A percentile compares a stretch with the other conserved stretches of the same genome.
Conservation (phyloP, 2,797 vertebrate species). For the Ctenosaura bakeri region DNA sequence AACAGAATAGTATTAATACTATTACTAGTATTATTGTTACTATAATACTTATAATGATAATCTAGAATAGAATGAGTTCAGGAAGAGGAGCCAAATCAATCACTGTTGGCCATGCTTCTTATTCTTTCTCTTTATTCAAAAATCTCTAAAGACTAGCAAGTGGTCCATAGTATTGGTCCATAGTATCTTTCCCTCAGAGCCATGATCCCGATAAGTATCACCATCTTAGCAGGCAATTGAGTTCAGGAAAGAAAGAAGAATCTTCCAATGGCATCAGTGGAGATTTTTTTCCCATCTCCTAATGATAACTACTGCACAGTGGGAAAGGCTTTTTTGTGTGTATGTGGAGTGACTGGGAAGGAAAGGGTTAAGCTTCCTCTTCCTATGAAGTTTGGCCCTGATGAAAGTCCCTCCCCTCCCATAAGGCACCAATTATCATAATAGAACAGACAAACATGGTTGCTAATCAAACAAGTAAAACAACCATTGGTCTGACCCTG, state of each 20-base stretch:
- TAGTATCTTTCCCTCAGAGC: neutral
- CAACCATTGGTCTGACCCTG: neutral
- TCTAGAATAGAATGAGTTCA: no score
- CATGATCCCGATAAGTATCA: neutral
- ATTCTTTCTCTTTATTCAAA: neutral
- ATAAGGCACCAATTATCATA: no score
- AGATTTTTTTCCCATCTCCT: neutral
- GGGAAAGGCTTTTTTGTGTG: neutral
- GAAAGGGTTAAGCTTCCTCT: neutral
- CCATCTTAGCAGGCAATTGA: no score
- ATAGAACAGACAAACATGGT: no score
- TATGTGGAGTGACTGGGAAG: neutral
- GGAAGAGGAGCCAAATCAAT: neutral
- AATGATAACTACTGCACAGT: neutral
- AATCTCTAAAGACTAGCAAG: no score
- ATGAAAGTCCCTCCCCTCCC: neutral
- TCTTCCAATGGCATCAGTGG: neutral
- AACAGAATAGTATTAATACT: neutral
- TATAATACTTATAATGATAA: no score
- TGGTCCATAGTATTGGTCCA: no score
- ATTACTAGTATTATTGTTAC: no score
- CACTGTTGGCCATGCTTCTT: neutral
- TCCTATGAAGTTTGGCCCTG: neutral
- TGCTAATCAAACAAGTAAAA: no score
- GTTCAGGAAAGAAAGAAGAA: neutral